These are phyloP conservation scores for Phallusia fumigata DNA, from an alignment of 23 tunicate species.

Conservation along the genomic window DNA sequence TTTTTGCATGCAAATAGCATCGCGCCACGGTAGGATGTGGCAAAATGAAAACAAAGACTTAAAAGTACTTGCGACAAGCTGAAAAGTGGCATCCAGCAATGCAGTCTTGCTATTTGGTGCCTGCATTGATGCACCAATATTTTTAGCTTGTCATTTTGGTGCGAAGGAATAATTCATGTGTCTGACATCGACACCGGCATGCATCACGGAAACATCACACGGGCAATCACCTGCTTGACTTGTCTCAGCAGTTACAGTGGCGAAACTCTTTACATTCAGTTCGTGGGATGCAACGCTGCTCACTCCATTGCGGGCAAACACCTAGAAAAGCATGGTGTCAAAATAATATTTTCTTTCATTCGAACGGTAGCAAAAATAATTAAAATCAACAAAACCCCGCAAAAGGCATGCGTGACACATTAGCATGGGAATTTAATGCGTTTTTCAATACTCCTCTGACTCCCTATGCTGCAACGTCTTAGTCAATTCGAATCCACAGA, in stretches of 20 bases:
- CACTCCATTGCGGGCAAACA: slow-evolving; percentile 49
- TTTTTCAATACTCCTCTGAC: neutral
- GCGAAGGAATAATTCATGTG: neutral
- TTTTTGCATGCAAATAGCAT: neutral
- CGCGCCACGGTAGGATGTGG: neutral
- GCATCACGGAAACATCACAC: neutral
- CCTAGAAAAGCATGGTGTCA: slow-evolving; percentile 10
- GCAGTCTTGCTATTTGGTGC: no score
- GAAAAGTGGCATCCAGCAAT: neutral
- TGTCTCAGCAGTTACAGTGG: slow-evolving; percentile 31
- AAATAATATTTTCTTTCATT: no score
- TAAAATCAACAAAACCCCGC: no score
- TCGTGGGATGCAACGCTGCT: slow-evolving; percentile 34
- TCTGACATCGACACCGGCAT: neutral
- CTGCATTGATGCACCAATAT: neutral
- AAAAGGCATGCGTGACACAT: no score
- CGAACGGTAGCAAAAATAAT: no score
- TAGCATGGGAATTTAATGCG: neutral
- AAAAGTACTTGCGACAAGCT: neutral
- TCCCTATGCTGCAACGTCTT: neutral
- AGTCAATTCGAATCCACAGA: neutral
- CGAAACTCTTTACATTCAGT: slow-evolving; percentile 14
- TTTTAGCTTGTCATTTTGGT: neutral
- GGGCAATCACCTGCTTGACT: slow-evolving; percentile 50
- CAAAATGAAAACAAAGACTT: neutral